Evolutionary conservation across 2,888 invertebrate species (phyloP).

Genomic region (Parnassius mnemosyne): DNA sequence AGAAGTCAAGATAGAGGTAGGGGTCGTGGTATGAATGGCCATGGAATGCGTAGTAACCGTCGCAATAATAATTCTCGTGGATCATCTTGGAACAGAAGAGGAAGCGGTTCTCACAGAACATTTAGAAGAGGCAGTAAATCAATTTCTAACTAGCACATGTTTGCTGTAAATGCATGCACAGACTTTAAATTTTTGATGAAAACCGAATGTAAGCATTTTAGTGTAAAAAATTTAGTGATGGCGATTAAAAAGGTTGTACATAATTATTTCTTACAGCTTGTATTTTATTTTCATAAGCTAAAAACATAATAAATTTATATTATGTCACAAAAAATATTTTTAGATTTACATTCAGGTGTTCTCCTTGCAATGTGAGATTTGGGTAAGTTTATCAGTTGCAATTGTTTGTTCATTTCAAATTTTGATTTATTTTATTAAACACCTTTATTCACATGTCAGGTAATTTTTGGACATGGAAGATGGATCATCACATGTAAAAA

Average conservation of each 20-base stretch:
- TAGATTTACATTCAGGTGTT: conserved; percentile 51
- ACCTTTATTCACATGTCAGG: conserved; percentile 52
- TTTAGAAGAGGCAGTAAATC: conserved; percentile 69
- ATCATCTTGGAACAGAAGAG: conserved; percentile 53
- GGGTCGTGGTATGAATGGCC: conserved; percentile 50
- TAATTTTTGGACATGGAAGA: conserved; percentile 41
- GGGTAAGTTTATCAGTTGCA: conserved; percentile 66
- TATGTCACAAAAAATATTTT: conserved; percentile 53
- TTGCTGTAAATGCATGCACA: conserved; percentile 42
- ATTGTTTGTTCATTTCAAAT: conserved; percentile 42
- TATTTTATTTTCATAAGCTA: conserved; percentile 64
- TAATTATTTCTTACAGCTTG: conserved; percentile 71
- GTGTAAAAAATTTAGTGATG: conserved; percentile 65
- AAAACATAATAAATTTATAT: conserved; percentile 68
- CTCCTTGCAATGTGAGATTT: conserved; percentile 36
- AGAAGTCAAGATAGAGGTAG: conserved; percentile 50
- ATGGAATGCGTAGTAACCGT: conserved; percentile 36
- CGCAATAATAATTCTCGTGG: conserved; percentile 48
- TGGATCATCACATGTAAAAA: conserved; percentile 19
- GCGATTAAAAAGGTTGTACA: conserved; percentile 68
- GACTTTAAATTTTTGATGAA: conserved; percentile 51
- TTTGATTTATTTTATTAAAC: conserved; percentile 37
- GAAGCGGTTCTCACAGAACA: conserved; percentile 54
- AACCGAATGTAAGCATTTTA: conserved; percentile 49
- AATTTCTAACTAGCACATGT: conserved; percentile 55